Evolutionary conservation across 2,888 invertebrate genomes (phyloP).

Genomic region (Drosophila borealis): DNA sequence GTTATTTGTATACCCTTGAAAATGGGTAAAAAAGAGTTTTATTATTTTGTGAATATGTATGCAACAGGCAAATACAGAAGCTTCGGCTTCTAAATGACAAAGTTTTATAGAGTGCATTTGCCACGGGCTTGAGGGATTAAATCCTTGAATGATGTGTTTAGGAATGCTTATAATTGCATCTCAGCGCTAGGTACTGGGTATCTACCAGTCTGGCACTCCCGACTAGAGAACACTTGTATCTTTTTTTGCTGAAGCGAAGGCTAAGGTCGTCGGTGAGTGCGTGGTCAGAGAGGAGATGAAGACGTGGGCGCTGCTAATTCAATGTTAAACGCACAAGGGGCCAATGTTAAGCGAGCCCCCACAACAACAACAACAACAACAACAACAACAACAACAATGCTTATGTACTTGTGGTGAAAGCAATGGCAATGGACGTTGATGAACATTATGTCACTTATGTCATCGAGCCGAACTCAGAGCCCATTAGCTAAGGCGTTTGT

Average conservation of each 20-base stretch:
- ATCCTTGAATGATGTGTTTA: too few relatives aligned
- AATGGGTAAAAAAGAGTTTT: not conserved
- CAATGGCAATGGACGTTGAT: constrained; percentile 59
- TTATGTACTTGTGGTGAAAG: constrained; percentile 56
- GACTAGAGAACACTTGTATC: not conserved
- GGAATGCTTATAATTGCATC: too few relatives aligned
- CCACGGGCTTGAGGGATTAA: too few relatives aligned
- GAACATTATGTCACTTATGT: constrained; percentile 40
- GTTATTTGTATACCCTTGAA: constrained; percentile 9
- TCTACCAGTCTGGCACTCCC: not conserved
- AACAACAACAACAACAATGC: not conserved
- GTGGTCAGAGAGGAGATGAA: constrained; percentile 30
- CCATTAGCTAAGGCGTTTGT: constrained; percentile 14
- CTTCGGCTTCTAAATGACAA: too few relatives aligned
- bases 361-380: constrained; percentile 3
- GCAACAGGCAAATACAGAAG: too few relatives aligned
- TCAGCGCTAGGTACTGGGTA: not conserved
- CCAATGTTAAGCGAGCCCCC: constrained; percentile 58
- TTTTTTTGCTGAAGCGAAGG: constrained; percentile 58
- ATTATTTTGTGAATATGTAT: not conserved
- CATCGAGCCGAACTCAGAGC: constrained; percentile 27
- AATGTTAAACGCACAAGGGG: constrained; percentile 61
- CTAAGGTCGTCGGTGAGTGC: constrained; percentile 60
- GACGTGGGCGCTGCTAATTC: constrained; percentile 67
- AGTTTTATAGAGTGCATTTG: too few relatives aligned